Conservation (phyloP, 2,113 vertebrate species). For the Colossoma macropomum region DNA sequence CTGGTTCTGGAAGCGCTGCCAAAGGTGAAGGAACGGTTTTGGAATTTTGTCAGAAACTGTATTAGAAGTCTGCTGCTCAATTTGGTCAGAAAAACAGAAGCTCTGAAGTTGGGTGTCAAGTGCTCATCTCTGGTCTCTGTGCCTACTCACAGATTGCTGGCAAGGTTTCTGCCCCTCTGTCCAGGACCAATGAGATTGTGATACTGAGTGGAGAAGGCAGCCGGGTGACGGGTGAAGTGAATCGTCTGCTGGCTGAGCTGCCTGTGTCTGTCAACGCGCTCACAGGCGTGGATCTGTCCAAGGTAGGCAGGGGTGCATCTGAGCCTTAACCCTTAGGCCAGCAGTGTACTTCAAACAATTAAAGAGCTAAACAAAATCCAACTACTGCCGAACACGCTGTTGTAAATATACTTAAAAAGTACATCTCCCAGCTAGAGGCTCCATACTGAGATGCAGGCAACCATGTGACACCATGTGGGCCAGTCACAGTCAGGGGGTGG, state of each 20-base stretch:
- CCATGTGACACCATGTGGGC: too few species aligned
- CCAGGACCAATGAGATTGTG: constrained; percentile 90
- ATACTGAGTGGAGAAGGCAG: constrained; percentile 87
- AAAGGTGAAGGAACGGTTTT: constrained; percentile 72
- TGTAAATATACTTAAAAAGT: too few species aligned
- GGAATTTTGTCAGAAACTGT: background rate
- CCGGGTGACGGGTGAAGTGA: constrained; percentile 81
- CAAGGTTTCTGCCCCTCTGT: constrained; percentile 88
- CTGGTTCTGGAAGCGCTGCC: constrained; percentile 92
- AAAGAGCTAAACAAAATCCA: too few species aligned
- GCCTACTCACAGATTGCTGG: constrained; percentile 82
- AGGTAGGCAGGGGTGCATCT: constrained; percentile 74
- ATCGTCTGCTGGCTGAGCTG: constrained; percentile 88
- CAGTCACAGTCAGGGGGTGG: too few species aligned
- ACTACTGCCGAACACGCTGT: too few species aligned
- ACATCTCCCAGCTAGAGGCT: too few species aligned
- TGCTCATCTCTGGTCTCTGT: background rate
- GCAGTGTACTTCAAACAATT: too few species aligned
- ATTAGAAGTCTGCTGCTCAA: background rate
- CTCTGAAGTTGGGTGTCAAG: background rate
- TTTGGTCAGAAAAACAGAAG: background rate
- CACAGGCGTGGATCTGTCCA: constrained; percentile 89
- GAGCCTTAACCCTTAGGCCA: too few species aligned
- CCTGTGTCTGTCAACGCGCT: constrained; percentile 89
- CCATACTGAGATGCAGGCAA: too few species aligned